These are phyloP conservation scores for Drosophila cracens DNA, from an alignment of 2,888 invertebrate species.

Conservation along the genomic window DNA sequence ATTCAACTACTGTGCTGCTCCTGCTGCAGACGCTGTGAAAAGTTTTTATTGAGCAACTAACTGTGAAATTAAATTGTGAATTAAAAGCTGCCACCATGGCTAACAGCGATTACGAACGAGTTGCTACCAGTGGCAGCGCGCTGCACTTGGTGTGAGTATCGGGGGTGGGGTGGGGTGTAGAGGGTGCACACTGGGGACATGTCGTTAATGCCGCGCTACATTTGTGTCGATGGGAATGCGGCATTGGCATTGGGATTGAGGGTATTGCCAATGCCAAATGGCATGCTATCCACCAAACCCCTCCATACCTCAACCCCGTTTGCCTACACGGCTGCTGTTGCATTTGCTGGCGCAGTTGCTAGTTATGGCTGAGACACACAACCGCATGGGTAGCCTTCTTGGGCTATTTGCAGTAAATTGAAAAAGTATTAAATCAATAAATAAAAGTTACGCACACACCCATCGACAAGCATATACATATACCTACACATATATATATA, in stretches of 20 bases:
- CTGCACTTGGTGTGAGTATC: background rate
- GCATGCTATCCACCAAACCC: conserved; percentile 26
- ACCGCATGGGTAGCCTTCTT: conserved; percentile 53
- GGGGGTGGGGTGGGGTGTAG: background rate
- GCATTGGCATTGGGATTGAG: conserved; percentile 44
- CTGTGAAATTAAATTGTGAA: conserved; percentile 79
- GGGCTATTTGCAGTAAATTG: conserved; percentile 78
- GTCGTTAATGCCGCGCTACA: conserved; percentile 62
- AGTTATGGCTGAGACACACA: conserved; percentile 60
- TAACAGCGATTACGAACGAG: conserved; percentile 58
- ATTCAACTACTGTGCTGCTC: conserved; percentile 40
- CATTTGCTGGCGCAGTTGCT: conserved; percentile 45
- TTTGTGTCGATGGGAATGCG: conserved; percentile 49
- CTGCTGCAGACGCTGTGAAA: conserved; percentile 48
- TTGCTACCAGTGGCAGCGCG: conserved; percentile 3
- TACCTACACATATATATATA: background rate
- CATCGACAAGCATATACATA: conserved; percentile 21
- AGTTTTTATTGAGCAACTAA: conserved; percentile 74
- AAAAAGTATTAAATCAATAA: conserved; percentile 79
- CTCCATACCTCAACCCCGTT: background rate
- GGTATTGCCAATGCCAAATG: conserved; percentile 45
- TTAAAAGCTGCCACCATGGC: conserved; percentile 72
- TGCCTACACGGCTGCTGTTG: conserved; percentile 17
- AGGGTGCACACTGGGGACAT: conserved; percentile 50
- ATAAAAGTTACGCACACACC: conserved; percentile 70